phyloP scores from a whole-genome alignment of 2,888 invertebrate species.

The Drosophila tripunctata region DNA sequence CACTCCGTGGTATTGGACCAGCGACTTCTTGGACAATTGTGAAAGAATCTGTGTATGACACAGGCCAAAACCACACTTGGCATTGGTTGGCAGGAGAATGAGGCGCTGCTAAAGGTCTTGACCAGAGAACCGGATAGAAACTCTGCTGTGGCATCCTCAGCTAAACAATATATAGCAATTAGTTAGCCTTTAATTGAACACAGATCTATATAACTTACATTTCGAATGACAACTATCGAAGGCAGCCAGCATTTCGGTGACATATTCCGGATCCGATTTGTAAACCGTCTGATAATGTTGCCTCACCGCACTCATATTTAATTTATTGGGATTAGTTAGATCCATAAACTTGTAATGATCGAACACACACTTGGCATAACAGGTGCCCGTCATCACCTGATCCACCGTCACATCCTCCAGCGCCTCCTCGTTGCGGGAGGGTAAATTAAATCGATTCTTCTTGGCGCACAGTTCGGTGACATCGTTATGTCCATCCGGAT shows the following conservation, averaged over 20 bases:
- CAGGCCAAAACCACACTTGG: conserved; percentile 72
- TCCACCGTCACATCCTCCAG: conserved; percentile 66
- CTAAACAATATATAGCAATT: conserved; percentile 3
- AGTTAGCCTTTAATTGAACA: neutral
- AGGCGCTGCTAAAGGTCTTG: conserved; percentile 29
- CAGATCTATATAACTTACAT: conserved; percentile 32
- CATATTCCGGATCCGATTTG: conserved; percentile 67
- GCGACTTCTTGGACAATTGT: conserved; percentile 67
- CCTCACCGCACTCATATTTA: conserved; percentile 63
- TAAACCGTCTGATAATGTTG: conserved; percentile 52
- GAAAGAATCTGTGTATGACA: conserved; percentile 69
- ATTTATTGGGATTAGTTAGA: conserved; percentile 30
- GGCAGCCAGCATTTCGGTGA: conserved; percentile 66
- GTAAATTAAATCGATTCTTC: conserved; percentile 61
- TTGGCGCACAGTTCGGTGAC: conserved; percentile 62
- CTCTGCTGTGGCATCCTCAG: conserved; percentile 44
- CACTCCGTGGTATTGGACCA: conserved; percentile 72
- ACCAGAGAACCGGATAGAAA: conserved; percentile 48
- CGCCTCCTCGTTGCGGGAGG: conserved; percentile 61
- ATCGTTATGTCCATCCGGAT: conserved; percentile 74
- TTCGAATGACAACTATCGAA: conserved; percentile 62
- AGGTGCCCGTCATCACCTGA: conserved; percentile 55
- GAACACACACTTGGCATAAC: conserved; percentile 72
- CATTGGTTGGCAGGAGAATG: conserved; percentile 54
- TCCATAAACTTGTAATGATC: conserved; percentile 56